Percentiles rank a stretch among this genome's conserved stretches.
These are phyloP conservation scores for Gastrophysa polygoni DNA, from an alignment of 2,888 invertebrate genomes.

Conservation along the genomic window DNA sequence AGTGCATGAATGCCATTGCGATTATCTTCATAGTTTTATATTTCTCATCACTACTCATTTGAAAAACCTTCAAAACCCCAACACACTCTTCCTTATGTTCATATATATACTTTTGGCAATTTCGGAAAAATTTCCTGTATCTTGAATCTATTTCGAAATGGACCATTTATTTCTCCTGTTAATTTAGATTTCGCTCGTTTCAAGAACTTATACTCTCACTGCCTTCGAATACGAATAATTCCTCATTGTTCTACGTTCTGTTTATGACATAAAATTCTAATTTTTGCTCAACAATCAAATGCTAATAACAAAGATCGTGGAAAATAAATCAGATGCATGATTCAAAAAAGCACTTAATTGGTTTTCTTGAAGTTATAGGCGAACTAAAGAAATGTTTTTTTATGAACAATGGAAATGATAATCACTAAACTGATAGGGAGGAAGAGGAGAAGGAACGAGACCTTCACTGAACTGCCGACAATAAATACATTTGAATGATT, in stretches of 20 bases:
- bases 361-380: neutral
- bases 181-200: no score
- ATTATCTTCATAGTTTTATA: no score
- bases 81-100: no score
- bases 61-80: no score
- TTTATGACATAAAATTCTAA: constrained; percentile 30
- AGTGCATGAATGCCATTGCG: no score
- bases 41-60: no score
- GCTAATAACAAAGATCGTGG: constrained; percentile 26
- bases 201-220: no score
- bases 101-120: no score
- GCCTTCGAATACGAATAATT: neutral
- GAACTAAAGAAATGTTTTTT: neutral
- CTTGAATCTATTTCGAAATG: no score
- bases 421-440: constrained; percentile 12
- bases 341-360: neutral
- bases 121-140: no score
- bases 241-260: constrained; percentile 14
- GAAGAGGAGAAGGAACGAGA: constrained; percentile 28
- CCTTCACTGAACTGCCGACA: constrained; percentile 25
- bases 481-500: constrained; percentile 28
- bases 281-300: constrained; percentile 21
- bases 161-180: no score
- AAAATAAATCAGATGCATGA: constrained; percentile 11
- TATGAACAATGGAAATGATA: constrained; percentile 13